A percentile compares a stretch with the other conserved stretches of the same genome.
Conservation (phyloP, 1,140 invertebrate genomes). For the Drosophila neocordata region DNA sequence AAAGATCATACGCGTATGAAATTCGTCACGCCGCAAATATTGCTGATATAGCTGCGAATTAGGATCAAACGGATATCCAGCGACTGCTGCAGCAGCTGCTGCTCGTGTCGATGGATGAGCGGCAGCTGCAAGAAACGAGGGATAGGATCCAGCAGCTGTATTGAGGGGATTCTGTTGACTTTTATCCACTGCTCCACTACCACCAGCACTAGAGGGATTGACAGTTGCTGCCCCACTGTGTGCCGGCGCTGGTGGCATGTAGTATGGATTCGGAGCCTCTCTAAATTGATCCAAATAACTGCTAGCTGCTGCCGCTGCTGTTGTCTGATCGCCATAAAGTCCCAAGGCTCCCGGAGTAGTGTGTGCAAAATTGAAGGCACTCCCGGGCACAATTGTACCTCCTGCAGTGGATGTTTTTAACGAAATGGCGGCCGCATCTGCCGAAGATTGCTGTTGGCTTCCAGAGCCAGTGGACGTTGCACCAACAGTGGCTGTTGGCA, state of each 20-base stretch:
- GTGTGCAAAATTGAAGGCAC: constrained; percentile 88
- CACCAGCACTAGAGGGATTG: constrained; percentile 59
- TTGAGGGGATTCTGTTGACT: constrained; percentile 58
- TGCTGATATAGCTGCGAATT: constrained; percentile 88
- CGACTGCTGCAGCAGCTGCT: constrained; percentile 80
- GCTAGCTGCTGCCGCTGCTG: constrained; percentile 72
- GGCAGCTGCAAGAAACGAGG: constrained; percentile 70
- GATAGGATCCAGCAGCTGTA: constrained; percentile 68
- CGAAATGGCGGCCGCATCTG: constrained; percentile 84
- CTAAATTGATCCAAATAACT: constrained; percentile 87
- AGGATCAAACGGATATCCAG: constrained; percentile 86
- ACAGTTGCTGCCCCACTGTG: constrained; percentile 81
- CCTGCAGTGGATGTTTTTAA: constrained; percentile 85
- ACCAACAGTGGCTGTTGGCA: constrained; percentile 26
- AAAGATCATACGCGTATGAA: constrained; percentile 84
- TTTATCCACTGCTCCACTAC: constrained; percentile 76
- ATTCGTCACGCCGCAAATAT: constrained; percentile 87
- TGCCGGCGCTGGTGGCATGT: constrained; percentile 84
- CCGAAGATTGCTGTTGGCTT: constrained; percentile 72
- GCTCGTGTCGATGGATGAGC: constrained; percentile 83
- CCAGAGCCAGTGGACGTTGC: constrained; percentile 12
- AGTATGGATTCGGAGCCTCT: constrained; percentile 84
- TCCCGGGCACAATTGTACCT: constrained; percentile 85
- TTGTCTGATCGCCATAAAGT: constrained; percentile 85
- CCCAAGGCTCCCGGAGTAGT: constrained; percentile 84